These are phyloP conservation scores for Gorsachius goisagi DNA, from an alignment of 2,113 vertebrate genomes.

Conservation along the genomic window DNA sequence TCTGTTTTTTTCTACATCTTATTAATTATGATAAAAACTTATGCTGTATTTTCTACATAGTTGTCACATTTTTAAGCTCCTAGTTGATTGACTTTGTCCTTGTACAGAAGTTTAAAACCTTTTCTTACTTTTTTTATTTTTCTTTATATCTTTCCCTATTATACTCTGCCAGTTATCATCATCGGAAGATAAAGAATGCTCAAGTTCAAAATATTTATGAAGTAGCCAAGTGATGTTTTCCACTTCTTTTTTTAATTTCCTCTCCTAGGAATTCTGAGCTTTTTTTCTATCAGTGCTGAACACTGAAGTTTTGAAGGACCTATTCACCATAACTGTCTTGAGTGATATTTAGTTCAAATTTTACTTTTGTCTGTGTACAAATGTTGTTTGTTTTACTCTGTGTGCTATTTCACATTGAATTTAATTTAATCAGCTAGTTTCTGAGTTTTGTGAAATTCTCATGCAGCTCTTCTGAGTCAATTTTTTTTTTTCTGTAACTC, in stretches of 20 bases:
- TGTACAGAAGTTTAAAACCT: not conserved
- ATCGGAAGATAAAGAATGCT: not conserved
- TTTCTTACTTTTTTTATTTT: not conserved
- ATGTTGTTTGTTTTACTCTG: not conserved
- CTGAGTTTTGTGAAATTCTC: not conserved
- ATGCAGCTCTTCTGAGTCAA: not conserved
- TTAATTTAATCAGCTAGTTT: not conserved
- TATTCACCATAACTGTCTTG: not conserved
- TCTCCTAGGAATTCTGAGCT: not conserved
- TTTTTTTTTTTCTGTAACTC: not conserved
- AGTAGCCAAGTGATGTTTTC: not conserved
- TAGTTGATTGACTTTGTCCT: not conserved
- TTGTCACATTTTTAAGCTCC: not conserved
- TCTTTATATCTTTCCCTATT: not conserved
- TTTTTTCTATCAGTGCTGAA: not conserved
- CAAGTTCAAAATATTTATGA: not conserved
- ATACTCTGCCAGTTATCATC: not conserved
- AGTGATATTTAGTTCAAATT: not conserved
- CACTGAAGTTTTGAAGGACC: not conserved
- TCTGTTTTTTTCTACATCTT: not conserved
- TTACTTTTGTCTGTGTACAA: not conserved
- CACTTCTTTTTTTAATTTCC: not conserved
- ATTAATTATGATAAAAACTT: not conserved
- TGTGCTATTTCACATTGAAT: not conserved
- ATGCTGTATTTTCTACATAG: not conserved